Conservation (phyloP, 1,140 invertebrate species). For the Augochlora pura region DNA sequence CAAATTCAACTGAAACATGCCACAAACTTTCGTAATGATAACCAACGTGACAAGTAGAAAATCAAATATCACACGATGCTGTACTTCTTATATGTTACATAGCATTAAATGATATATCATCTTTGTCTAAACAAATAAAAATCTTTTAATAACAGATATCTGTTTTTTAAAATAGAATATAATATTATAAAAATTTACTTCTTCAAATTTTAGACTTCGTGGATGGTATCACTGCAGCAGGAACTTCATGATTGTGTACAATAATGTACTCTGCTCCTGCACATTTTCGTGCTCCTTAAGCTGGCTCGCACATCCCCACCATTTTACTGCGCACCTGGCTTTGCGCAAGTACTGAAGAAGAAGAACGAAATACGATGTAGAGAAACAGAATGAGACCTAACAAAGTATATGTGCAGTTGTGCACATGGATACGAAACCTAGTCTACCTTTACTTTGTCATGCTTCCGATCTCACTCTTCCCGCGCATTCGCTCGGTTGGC, state of each 20-base stretch:
- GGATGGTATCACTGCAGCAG: not conserved
- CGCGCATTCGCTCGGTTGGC: too few relatives aligned
- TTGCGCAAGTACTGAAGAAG: too few relatives aligned
- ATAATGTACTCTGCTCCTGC: too few relatives aligned
- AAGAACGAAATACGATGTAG: too few relatives aligned
- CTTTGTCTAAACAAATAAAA: not conserved
- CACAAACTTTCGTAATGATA: not conserved
- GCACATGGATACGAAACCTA: too few relatives aligned
- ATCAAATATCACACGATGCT: not conserved
- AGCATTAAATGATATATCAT: not conserved
- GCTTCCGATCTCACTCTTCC: too few relatives aligned
- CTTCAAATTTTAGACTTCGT: not conserved
- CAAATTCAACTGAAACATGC: slow-evolving; percentile 34
- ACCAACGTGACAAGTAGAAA: not conserved
- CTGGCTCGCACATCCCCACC: too few relatives aligned
- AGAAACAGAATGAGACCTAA: too few relatives aligned
- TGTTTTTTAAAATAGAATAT: not conserved
- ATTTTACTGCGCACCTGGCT: too few relatives aligned
- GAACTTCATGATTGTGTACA: not conserved
- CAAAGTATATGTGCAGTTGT: too few relatives aligned
- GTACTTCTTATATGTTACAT: not conserved
- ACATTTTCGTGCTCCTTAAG: too few relatives aligned
- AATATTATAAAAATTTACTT: not conserved
- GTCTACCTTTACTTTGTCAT: too few relatives aligned
- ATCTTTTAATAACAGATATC: not conserved